phyloP scores from a whole-genome alignment of 2,797 vertebrate genomes.

The Gila robusta region DNA sequence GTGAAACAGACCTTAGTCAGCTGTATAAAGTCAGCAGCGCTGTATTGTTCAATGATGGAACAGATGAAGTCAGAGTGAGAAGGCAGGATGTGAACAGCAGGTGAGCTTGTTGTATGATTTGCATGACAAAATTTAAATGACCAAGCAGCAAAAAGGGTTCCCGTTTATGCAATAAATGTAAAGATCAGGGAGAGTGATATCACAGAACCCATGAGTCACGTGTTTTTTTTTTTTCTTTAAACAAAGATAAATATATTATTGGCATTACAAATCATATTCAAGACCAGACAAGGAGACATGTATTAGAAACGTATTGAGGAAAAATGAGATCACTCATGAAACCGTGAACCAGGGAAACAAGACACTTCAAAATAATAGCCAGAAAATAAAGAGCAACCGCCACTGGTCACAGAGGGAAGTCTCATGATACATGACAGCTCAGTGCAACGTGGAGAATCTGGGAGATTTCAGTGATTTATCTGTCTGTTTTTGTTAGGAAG shows the following conservation, averaged over 20 bases:
- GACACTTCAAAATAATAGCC: slow-evolving; percentile 9
- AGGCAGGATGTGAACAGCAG: background rate
- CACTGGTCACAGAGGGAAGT: background rate
- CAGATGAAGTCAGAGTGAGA: background rate
- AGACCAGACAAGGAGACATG: background rate
- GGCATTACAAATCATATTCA: background rate
- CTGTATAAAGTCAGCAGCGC: background rate
- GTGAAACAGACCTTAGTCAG: slow-evolving; percentile 1
- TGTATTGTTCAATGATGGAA: slow-evolving; percentile 1
- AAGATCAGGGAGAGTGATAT: background rate
- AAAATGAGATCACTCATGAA: background rate
- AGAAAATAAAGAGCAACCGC: slow-evolving; percentile 17
- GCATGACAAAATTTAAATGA: background rate
- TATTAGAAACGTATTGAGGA: background rate
- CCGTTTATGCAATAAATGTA: background rate
- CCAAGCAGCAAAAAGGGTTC: background rate
- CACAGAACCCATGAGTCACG: background rate
- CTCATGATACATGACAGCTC: slow-evolving; percentile 27
- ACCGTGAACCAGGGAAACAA: background rate
- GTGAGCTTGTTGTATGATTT: background rate
- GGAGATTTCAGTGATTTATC: slow-evolving; percentile 18
- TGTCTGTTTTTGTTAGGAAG: background rate
- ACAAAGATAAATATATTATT: background rate
- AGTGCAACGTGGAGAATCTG: background rate
- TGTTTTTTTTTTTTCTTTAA: no score